Conservation (phyloP, 2,888 invertebrate genomes). For the Euplexia lucipara region DNA sequence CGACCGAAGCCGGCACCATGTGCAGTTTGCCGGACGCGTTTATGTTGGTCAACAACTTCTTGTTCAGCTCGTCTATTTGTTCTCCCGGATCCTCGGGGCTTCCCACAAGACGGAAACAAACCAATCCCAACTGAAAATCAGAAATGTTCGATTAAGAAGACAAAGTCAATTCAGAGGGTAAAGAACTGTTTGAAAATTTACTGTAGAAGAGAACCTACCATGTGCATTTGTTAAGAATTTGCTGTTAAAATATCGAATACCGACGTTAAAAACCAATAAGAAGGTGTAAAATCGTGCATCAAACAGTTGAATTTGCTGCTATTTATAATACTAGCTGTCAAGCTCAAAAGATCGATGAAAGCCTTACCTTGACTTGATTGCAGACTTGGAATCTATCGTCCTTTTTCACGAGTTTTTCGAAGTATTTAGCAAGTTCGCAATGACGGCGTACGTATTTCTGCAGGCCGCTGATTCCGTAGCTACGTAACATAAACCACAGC, state of each 20-base stretch:
- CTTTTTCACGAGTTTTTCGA: conserved; percentile 95
- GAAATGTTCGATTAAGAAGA: conserved; percentile 6
- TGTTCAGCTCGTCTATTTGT: conserved; percentile 93
- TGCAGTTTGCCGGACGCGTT: conserved; percentile 99
- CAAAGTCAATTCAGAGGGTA: neutral
- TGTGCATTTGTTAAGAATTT: neutral
- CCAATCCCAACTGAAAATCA: conserved; percentile 94
- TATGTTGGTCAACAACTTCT: conserved; percentile 97
- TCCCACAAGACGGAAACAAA: conserved; percentile 97
- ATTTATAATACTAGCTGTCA: conserved; percentile 45
- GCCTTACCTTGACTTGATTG: conserved; percentile 96
- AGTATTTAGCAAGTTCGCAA: conserved; percentile 96
- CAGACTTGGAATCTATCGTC: conserved; percentile 97
- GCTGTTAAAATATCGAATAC: neutral
- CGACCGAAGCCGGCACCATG: conserved; percentile 98
- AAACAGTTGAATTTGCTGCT: conserved; percentile 4
- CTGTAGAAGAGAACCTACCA: neutral
- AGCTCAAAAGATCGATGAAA: conserved; percentile 33
- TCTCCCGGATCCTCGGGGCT: conserved; percentile 80
- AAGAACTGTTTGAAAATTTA: neutral
- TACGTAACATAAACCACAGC: conserved; percentile 99
- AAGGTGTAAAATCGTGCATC: conserved; percentile 12
- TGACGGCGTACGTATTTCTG: conserved; percentile 98
- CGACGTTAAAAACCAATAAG: too few relatives aligned
- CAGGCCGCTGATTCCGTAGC: conserved; percentile 98